A percentile compares a stretch with the other conserved stretches of the same genome.
Conservation (phyloP, 2,797 vertebrate genomes). For the Emydoidea blandingii region DNA sequence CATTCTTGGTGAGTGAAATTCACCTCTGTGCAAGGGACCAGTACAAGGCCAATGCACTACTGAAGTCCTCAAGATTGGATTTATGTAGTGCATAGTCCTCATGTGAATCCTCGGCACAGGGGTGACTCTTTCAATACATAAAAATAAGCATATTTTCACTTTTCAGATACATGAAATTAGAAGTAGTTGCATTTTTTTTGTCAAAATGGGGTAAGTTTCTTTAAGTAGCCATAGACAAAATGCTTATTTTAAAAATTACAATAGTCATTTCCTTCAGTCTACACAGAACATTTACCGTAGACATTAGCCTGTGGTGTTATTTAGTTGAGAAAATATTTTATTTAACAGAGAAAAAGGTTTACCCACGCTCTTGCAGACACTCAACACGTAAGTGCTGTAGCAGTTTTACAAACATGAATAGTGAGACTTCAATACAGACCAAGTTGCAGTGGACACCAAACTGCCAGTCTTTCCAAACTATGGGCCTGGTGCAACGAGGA, state of each 20-base stretch:
- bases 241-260: background rate
- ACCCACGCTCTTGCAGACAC: background rate
- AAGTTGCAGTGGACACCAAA: background rate
- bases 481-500: rapidly evolving
- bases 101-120: background rate
- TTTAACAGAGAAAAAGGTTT: background rate
- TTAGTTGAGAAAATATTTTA: background rate
- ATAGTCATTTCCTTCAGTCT: no score
- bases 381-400: background rate
- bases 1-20: background rate
- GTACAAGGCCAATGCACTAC: no score
- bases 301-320: background rate
- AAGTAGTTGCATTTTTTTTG: background rate
- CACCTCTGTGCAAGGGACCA: background rate
- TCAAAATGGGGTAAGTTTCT: background rate
- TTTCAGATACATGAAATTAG: background rate
- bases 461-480: rapidly evolving
- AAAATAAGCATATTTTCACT: background rate
- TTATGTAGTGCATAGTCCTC: background rate
- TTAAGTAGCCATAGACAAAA: background rate
- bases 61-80: background rate
- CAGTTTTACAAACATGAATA: background rate
- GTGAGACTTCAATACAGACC: background rate
- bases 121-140: background rate
- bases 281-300: background rate